Conservation (phyloP, 2,113 vertebrate genomes). For the Malurus melanocephalus region DNA sequence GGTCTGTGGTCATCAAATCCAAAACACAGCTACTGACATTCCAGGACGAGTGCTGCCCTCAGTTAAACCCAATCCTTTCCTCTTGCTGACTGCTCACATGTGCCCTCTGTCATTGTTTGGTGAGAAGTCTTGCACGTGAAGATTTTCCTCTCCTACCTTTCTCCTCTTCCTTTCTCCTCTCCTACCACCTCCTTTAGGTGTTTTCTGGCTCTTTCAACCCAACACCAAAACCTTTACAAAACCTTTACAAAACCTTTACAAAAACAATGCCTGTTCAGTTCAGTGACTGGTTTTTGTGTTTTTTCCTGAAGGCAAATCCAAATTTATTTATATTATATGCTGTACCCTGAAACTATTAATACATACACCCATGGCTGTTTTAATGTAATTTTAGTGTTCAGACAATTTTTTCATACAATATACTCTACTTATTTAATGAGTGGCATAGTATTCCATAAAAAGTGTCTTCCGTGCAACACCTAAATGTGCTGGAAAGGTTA, state of each 20-base stretch:
- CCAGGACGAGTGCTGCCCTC: neutral
- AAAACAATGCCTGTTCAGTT: neutral
- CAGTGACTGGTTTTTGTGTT: neutral
- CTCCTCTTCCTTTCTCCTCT: neutral
- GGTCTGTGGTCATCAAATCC: neutral
- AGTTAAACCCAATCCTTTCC: neutral
- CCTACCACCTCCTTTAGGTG: neutral
- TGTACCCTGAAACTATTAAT: slow-evolving; percentile 18
- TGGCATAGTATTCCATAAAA: slow-evolving; percentile 25
- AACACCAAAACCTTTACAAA: neutral
- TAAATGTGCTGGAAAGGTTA: slow-evolving; percentile 67
- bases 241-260: neutral
- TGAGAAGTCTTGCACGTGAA: neutral
- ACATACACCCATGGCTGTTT: neutral
- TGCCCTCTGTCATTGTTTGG: neutral
- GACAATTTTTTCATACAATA: slow-evolving; percentile 11
- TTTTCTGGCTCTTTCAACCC: neutral
- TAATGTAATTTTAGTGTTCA: slow-evolving; percentile 35
- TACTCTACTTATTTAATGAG: slow-evolving; percentile 50
- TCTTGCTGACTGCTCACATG: neutral
- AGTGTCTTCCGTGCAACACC: slow-evolving; percentile 39
- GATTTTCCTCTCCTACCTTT: neutral
- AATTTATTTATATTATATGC: slow-evolving; percentile 7
- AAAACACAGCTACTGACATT: neutral
- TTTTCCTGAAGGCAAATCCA: neutral